Base-by-base conservation (phyloP, 2,113 vertebrate species). In the Phylloscopus trochilus region DNA sequence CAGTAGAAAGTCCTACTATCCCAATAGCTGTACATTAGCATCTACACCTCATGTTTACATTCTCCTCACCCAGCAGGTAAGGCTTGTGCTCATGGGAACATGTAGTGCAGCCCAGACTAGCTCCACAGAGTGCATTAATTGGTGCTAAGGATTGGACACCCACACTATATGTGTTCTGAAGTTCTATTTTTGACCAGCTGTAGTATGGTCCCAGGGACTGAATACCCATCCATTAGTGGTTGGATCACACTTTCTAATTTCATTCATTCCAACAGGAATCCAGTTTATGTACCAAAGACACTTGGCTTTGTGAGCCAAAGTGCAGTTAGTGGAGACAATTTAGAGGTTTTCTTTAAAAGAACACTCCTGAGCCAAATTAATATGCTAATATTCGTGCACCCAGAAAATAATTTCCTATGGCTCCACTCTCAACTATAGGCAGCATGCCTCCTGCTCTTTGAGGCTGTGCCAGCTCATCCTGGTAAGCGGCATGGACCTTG, bases 271-370 rank as follows among this genome's bases (percentile, higher is more conserved):
- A 91, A 70, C 11, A 47, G 52, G 56, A 90, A 90, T 70, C 55
- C 43, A 28, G 33, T 67, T 87, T 63, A 90, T 0, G 0, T 15
- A 81, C 33, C 0, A 0, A 83, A 94, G 64, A 30, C 72, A 44
- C 72, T 35, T 31, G 21, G 49, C 78, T 77, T 31, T 1, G 2
- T 15, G 13, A 86, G 67, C 46, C 63, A 26, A 92, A 78, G 26
- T 5, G 24, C 47, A 77, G 30, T 15, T 62, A 88, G 33, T 7
- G 22, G 19, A 92, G 30, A 69, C 59, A 93, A 67, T 10, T 77
- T 58, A 86, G 85, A 88, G 51, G 72, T 88, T 83, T 96, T 89
- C 41, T 72, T 87, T 72, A 81, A 67, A 88, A 81, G 64, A 74
- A 8, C 9, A 18, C 31, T 92, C 56, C 19, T 63, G 52, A 90